Evolutionary conservation across 2,888 invertebrate genomes (phyloP), one percentile per base, ranked within the genome.

Genomic region (Ferrisia virgata): DNA sequence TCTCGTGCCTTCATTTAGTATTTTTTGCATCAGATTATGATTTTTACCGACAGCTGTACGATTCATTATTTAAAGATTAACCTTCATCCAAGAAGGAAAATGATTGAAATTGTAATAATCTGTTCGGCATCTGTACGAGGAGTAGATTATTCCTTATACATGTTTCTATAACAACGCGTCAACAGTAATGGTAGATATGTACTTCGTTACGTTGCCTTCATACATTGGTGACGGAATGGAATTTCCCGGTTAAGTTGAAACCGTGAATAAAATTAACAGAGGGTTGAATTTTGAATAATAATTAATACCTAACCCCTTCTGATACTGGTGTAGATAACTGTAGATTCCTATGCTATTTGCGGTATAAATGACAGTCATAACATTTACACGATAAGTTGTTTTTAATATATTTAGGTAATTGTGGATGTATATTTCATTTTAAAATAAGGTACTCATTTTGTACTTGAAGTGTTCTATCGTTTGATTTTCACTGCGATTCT

Each of bases 111-210:
- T 9, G 72, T 31, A 72, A 72, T 33, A 72, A 33, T 72, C 18
- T 33, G 72, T 25, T 72, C 33, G 18, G 33, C 36, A 72, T 72
- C 33, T 64, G 58, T 64, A 64, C 28, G 28, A 64, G 33, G 28
- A 64, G 33, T 72, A 36, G 72, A 33, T 72, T 72, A 72, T 72
- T 72, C n/a, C 72, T 11, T 33, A 28, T 28, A 22, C 22, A 72
- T 33, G 72, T 72, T 72, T 33, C 72, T 72, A 72, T 72, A 72
- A 72, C 72, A 36, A 72, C 72, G 33, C n/a, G 72, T 72, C 72
- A 72, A 72, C 72, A 33, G 33, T n/a, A 18, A 72, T 28, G 4
- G 25, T 40, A 40, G 4, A 18, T 47, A n/a, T n/a, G n/a, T 47
- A 18, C 18, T 47, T 18, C 8, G n/a, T 18, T 25, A 72, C 72